Percentiles rank a stretch among this genome's conserved stretches.
Conservation (phyloP, 2,113 vertebrate species). For the Bubalus kerabau region DNA sequence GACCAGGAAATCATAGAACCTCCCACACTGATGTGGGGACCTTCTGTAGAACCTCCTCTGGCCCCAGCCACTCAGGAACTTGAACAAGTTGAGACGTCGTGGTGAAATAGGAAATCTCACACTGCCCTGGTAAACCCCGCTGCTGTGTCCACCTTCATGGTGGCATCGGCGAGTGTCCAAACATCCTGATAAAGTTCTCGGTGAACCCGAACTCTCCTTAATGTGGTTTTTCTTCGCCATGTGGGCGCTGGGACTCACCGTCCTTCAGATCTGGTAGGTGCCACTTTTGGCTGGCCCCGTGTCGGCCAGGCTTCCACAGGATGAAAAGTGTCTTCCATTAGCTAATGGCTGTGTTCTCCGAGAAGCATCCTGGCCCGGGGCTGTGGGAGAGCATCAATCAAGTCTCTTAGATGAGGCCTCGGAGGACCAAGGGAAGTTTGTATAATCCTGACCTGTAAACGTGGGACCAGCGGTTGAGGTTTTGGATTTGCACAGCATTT, state of each 20-base stretch:
- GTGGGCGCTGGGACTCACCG: slow-evolving; percentile 30
- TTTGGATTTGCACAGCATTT: slow-evolving; percentile 53
- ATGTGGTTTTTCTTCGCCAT: slow-evolving; percentile 9
- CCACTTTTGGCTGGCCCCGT: slow-evolving; percentile 70
- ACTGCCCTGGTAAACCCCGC: accelerated
- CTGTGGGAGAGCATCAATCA: slow-evolving; percentile 74
- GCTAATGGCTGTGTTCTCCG: slow-evolving; percentile 67
- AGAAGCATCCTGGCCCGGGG: slow-evolving; percentile 59
- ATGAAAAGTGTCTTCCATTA: slow-evolving; percentile 75
- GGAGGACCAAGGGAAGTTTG: slow-evolving; percentile 67
- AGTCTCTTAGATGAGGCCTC: slow-evolving; percentile 68
- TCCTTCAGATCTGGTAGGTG: slow-evolving; percentile 73
- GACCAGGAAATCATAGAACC: slow-evolving; percentile 44
- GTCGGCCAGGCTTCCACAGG: slow-evolving; percentile 50
- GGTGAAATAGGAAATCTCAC: not conserved
- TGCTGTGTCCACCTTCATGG: not conserved
- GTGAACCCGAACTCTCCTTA: not conserved
- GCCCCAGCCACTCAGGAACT: not conserved
- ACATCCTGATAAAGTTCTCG: slow-evolving; percentile 45
- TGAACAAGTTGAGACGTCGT: not conserved
- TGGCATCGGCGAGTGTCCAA: not conserved
- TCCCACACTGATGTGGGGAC: not conserved
- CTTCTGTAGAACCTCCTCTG: not conserved
- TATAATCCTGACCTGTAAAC: slow-evolving; percentile 69
- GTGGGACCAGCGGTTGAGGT: slow-evolving; percentile 63